A percentile compares a stretch with the other conserved stretches of the same genome.
Conservation (phyloP, 2,113 vertebrate species). For the Paramisgurnus dabryanus region DNA sequence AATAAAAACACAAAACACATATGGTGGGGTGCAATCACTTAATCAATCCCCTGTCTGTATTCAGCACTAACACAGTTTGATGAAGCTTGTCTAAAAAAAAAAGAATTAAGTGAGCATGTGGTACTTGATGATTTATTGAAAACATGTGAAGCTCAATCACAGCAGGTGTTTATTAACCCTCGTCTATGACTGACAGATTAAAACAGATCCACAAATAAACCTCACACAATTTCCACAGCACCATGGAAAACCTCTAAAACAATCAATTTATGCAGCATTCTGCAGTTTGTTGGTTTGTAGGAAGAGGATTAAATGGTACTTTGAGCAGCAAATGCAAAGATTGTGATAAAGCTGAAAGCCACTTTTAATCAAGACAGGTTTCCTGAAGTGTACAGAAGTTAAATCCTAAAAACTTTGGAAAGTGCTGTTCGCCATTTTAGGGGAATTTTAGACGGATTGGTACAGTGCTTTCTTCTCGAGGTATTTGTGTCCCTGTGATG, state of each 20-base stretch:
- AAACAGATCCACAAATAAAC: conserved; percentile 56
- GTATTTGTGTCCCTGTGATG: conserved; percentile 4
- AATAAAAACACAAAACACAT: not conserved
- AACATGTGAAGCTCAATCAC: conserved; percentile 40
- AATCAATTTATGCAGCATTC: conserved; percentile 49
- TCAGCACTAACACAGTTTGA: not conserved
- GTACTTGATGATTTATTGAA: conserved; percentile 33
- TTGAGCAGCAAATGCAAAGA: conserved; percentile 29
- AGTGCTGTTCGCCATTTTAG: conserved; percentile 32
- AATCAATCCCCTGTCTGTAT: not conserved
- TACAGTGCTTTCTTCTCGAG: conserved; percentile 17
- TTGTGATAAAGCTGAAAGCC: not conserved
- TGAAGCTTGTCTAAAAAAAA: not conserved
- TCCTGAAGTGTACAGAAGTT: conserved; percentile 8
- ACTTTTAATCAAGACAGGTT: conserved; percentile 51
- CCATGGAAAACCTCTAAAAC: conserved; percentile 48
- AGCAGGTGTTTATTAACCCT: conserved; percentile 53
- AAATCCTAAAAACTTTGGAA: conserved; percentile 48
- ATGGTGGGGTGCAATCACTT: not conserved
- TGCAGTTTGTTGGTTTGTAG: conserved; percentile 53
- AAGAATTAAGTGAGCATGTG: not conserved
- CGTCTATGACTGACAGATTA: conserved; percentile 50
- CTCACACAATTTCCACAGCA: conserved; percentile 48
- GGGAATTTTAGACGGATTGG: not conserved
- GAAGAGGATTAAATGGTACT: conserved; percentile 49